These are phyloP conservation scores for Nomada fabriciana DNA, from an alignment of 2,888 invertebrate species.

Conservation along the genomic window DNA sequence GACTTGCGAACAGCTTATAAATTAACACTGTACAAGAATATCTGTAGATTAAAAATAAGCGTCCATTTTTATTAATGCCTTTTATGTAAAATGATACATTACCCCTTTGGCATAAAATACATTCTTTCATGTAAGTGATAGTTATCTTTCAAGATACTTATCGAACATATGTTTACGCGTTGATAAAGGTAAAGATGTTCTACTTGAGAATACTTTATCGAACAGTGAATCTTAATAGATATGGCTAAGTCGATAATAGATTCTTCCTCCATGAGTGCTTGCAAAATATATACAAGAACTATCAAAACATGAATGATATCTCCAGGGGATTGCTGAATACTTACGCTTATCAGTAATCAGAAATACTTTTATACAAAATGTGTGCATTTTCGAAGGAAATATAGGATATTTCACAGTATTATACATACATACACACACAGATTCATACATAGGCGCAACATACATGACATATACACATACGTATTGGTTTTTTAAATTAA, in stretches of 20 bases:
- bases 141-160: background rate
- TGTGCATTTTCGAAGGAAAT: constrained; percentile 13
- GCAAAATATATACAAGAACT: constrained; percentile 6
- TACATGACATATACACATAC: too few species aligned
- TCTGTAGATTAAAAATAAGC: background rate
- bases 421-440: constrained; percentile 27
- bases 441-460: too few species aligned
- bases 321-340: background rate
- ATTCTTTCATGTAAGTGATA: constrained; percentile 38
- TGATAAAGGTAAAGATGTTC: constrained; percentile 3
- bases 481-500: constrained; percentile 57
- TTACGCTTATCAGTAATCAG: background rate
- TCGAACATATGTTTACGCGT: background rate
- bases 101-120: constrained; percentile 62
- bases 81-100: constrained; percentile 32
- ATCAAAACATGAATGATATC: background rate
- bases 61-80: constrained; percentile 35
- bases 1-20: background rate
- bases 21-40: background rate
- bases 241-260: background rate
- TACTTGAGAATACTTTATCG: constrained; percentile 3
- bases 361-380: constrained; percentile 5
- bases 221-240: background rate
- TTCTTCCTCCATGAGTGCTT: background rate
- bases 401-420: constrained; percentile 27